phyloP scores from a whole-genome alignment of 2,113 vertebrate genomes.

The Microcebus griseorufus region DNA sequence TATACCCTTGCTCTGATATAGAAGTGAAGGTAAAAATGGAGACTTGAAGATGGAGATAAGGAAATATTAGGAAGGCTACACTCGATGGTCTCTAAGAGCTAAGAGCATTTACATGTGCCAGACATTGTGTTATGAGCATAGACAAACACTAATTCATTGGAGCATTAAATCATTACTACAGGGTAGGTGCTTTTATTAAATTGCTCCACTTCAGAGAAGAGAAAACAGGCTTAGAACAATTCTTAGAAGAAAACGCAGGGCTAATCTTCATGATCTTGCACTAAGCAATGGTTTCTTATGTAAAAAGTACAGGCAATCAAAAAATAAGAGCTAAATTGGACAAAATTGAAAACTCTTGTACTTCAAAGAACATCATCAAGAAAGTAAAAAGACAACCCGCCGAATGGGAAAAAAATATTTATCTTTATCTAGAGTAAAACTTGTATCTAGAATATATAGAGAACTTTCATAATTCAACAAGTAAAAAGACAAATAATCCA shows the following conservation, averaged over 20 bases:
- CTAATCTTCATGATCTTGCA: background rate
- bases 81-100: background rate
- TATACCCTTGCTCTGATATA: background rate
- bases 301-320: background rate
- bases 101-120: background rate
- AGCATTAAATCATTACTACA: background rate
- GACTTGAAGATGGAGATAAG: background rate
- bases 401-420: background rate
- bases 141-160: background rate
- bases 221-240: background rate
- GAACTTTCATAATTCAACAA: background rate
- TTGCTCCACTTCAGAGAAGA: constrained; percentile 13
- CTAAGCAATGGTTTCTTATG: background rate
- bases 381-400: background rate
- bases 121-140: background rate
- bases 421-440: background rate
- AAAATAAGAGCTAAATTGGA: background rate
- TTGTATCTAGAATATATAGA: background rate
- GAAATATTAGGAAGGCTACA: background rate
- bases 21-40: background rate
- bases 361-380: background rate
- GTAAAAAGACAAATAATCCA: background rate
- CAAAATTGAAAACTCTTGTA: background rate
- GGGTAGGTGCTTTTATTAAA: background rate
- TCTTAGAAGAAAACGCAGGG: background rate